Evolutionary conservation across 2,888 invertebrate genomes (phyloP).

Genomic region (Oxystoma pomonae): DNA sequence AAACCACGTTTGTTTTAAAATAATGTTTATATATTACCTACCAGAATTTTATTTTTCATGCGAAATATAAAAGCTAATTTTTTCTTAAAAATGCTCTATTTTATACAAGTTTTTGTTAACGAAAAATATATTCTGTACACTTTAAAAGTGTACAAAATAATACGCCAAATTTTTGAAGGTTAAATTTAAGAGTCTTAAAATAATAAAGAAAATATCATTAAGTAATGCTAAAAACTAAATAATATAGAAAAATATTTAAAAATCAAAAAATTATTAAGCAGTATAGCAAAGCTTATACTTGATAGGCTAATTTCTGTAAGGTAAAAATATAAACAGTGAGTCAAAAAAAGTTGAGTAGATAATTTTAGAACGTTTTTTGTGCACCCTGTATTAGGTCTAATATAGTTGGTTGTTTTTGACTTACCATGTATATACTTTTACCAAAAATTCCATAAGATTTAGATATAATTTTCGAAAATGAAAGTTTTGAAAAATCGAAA

Average conservation of each 20-base stretch:
- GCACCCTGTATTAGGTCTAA: not conserved
- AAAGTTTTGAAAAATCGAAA: not conserved
- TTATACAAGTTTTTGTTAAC: not conserved
- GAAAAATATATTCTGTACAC: not conserved
- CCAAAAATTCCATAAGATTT: not conserved
- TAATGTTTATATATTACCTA: not conserved
- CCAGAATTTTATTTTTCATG: not conserved
- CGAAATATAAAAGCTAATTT: not conserved
- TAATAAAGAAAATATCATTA: not conserved
- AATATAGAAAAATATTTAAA: conserved; percentile 2
- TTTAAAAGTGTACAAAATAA: not conserved
- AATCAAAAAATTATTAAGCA: not conserved
- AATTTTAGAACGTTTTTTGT: not conserved
- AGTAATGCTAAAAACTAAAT: not conserved
- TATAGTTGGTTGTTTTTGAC: not conserved
- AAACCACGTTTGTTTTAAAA: not conserved
- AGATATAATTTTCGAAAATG: not conserved
- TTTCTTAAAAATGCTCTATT: not conserved
- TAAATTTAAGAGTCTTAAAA: not conserved
- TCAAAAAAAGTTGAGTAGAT: not conserved
- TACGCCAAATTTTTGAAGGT: not conserved
- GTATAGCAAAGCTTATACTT: not conserved
- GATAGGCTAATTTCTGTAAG: not conserved
- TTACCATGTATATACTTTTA: not conserved
- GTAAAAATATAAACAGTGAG: not conserved